These are phyloP conservation scores for Ligdia adustata DNA, from an alignment of 2,888 invertebrate species.

Conservation along the genomic window DNA sequence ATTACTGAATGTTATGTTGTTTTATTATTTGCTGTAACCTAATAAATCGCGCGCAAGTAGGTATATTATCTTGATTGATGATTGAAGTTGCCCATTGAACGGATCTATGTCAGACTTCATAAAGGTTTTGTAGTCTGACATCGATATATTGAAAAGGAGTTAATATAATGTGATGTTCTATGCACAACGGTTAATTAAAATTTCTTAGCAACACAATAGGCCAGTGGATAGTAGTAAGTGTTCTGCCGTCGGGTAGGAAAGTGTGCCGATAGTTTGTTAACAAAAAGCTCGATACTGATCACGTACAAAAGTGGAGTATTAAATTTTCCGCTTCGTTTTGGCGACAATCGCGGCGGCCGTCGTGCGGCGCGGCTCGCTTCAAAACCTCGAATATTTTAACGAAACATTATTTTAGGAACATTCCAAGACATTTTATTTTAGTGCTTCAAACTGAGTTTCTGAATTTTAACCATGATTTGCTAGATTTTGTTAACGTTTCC, in stretches of 20 bases:
- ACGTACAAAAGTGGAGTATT: constrained; percentile 75
- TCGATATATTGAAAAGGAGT: constrained; percentile 39
- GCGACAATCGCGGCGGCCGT: constrained; percentile 72
- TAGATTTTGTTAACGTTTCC: no score
- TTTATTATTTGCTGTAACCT: constrained; percentile 40
- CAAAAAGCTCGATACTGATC: constrained; percentile 71
- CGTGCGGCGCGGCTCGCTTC: constrained; percentile 35
- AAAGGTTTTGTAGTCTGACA: constrained; percentile 42
- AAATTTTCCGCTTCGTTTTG: constrained; percentile 78
- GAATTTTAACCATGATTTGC: no score
- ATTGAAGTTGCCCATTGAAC: constrained; percentile 43
- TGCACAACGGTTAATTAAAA: constrained; percentile 59
- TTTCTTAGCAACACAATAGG: constrained; percentile 52
- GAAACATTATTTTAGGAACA: constrained; percentile 4
- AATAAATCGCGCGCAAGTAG: constrained; percentile 36
- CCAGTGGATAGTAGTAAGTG: constrained; percentile 42
- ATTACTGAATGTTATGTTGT: constrained; percentile 35
- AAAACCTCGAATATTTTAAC: constrained; percentile 20
- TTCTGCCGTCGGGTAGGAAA: constrained; percentile 65
- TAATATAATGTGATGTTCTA: constrained; percentile 48
- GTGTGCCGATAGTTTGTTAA: constrained; percentile 63
- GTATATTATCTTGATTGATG: constrained; percentile 46
- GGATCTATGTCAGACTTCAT: constrained; percentile 47
- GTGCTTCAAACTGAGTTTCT: no score
- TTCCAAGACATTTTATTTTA: not conserved